phyloP scores from a whole-genome alignment of 2,888 invertebrate genomes.

The Microplitis deprimator region DNA sequence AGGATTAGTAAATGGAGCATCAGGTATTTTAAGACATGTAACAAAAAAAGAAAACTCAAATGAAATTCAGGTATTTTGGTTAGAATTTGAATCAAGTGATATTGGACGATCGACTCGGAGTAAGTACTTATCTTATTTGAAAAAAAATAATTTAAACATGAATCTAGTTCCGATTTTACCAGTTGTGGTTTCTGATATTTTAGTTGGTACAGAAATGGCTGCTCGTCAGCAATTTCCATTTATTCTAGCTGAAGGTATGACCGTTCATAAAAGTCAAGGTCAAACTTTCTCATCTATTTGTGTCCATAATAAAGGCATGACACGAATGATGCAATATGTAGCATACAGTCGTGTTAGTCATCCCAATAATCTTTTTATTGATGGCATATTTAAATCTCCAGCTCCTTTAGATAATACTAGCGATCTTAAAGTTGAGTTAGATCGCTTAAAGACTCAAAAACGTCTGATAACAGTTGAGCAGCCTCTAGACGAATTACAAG shows the following conservation, averaged over 20 bases:
- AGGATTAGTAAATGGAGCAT: conserved; percentile 26
- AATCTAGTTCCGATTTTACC: background rate
- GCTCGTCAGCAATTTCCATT: too few relatives aligned
- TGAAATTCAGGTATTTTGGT: too few relatives aligned
- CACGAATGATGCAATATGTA: conserved; percentile 8
- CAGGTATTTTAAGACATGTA: too few relatives aligned
- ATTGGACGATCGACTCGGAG: conserved; percentile 3
- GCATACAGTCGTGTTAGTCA: conserved; percentile 1
- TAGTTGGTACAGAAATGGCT: too few relatives aligned
- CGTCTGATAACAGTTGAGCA: background rate
- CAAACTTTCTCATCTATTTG: conserved; percentile 14
- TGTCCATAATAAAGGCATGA: conserved; percentile 1
- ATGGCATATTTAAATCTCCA: conserved; percentile 13
- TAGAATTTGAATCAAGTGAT: background rate
- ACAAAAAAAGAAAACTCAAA: too few relatives aligned
- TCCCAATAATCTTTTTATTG: conserved; percentile 14
- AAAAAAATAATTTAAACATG: background rate
- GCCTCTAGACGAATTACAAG: background rate
- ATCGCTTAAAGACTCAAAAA: conserved; percentile 3
- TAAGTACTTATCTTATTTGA: background rate
- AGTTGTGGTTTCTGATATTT: too few relatives aligned
- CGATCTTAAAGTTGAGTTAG: background rate
- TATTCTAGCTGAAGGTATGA: too few relatives aligned
- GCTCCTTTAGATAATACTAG: background rate
- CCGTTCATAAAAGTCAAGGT: conserved; percentile 7